These are phyloP conservation scores for Caenorhabditis afra DNA, from an alignment of 2,888 invertebrate species.

Conservation along the genomic window DNA sequence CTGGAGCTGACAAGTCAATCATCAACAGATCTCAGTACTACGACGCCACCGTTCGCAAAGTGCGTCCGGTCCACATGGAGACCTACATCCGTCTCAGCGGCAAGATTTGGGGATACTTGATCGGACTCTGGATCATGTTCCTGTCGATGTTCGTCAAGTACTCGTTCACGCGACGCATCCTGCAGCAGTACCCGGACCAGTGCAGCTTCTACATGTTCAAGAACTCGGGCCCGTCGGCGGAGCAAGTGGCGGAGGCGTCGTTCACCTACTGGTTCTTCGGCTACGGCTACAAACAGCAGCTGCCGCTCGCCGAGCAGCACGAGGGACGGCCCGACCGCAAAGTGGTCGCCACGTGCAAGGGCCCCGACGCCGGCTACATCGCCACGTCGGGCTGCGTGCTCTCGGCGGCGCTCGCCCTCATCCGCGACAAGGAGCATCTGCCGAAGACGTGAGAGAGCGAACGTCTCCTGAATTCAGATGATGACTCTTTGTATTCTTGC, in stretches of 20 bases:
- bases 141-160: slow-evolving; percentile 85
- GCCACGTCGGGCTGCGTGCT: slow-evolving; percentile 85
- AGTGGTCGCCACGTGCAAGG: slow-evolving; percentile 85
- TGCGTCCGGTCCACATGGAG: slow-evolving; percentile 85
- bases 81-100: slow-evolving; percentile 86
- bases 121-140: slow-evolving; percentile 72
- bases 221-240: slow-evolving; percentile 83
- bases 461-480: neutral
- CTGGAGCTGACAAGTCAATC: slow-evolving; percentile 82
- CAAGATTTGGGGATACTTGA: slow-evolving; percentile 84
- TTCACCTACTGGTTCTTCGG: slow-evolving; percentile 87
- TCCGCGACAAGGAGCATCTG: slow-evolving; percentile 87
- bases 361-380: slow-evolving; percentile 82
- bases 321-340: slow-evolving; percentile 85
- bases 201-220: slow-evolving; percentile 87
- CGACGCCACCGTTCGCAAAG: slow-evolving; percentile 85
- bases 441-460: slow-evolving; percentile 86
- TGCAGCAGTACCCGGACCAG: slow-evolving; percentile 86
- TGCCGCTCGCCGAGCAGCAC: slow-evolving; percentile 81
- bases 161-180: slow-evolving; percentile 84
- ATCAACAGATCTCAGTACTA: slow-evolving; percentile 86
- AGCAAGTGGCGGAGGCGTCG: slow-evolving; percentile 82
- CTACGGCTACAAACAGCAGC: slow-evolving; percentile 87
- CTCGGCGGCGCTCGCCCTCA: slow-evolving; percentile 86
- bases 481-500: slow-evolving; percentile 71